Percentiles rank a stretch among this genome's conserved stretches.
These are phyloP conservation scores for Chromoteleia sp. DNA, from an alignment of 2,888 invertebrate genomes.

Conservation along the genomic window DNA sequence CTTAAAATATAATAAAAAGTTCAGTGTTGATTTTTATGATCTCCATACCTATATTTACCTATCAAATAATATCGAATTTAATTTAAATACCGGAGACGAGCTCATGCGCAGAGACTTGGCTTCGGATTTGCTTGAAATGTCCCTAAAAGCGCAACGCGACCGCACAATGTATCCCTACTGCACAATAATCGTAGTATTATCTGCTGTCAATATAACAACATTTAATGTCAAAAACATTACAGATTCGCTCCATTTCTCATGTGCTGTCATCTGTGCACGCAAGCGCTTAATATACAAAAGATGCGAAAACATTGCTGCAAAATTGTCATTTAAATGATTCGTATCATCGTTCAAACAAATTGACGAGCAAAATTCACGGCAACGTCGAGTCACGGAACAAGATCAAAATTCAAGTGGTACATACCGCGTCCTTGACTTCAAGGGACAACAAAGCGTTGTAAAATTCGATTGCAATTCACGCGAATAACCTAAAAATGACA, in stretches of 20 bases:
- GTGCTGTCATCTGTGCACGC: constrained; percentile 27
- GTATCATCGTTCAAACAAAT: constrained; percentile 3
- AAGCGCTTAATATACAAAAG: neutral
- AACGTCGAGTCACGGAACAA: neutral
- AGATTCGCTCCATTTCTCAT: constrained; percentile 2
- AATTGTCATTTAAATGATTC: constrained; percentile 10
- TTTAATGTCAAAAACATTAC: constrained; percentile 15
- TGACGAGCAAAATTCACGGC: constrained; percentile 1
- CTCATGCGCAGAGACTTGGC: constrained; percentile 27
- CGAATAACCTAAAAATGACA: constrained; percentile 25
- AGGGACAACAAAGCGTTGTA: constrained; percentile 14
- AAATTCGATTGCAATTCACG: neutral
- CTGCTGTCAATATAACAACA: constrained; percentile 19
- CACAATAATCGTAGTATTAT: constrained; percentile 2
- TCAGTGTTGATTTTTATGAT: no score
- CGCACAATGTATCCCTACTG: neutral
- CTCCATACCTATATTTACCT: no score
- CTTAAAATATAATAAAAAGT: no score
- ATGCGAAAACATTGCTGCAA: neutral
- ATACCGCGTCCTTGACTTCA: neutral
- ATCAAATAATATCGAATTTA: no score
- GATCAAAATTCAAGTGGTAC: neutral
- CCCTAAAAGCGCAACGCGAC: no score
- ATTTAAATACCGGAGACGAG: no score
- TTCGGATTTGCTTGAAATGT: constrained; percentile 16